Evolutionary conservation across 2,797 vertebrate genomes (phyloP).

Genomic region (Syndactyla subalaris): DNA sequence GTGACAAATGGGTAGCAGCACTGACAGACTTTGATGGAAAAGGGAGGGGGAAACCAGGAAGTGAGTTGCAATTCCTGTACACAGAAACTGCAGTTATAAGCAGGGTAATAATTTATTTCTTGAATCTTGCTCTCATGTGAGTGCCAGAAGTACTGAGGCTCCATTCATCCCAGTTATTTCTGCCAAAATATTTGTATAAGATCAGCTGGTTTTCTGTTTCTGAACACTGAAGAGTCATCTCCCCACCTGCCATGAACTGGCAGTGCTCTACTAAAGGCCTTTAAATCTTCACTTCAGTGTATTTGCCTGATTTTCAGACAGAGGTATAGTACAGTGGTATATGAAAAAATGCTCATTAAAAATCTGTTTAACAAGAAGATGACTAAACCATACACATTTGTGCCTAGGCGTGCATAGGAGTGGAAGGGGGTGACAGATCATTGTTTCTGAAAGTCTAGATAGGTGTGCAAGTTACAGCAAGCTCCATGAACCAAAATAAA

Average conservation of each 20-base stretch:
- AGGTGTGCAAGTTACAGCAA: not conserved
- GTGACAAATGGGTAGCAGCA: not conserved
- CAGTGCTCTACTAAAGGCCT: not conserved
- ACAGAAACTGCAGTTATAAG: not conserved
- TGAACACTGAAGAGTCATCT: not conserved
- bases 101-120: not conserved
- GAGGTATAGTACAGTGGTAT: not conserved
- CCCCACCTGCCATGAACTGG: not conserved
- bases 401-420: not conserved
- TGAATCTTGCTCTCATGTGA: not conserved
- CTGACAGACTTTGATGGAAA: not conserved
- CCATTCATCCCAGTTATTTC: not conserved
- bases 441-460: not conserved
- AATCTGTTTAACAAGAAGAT: not conserved
- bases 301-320: not conserved
- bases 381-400: not conserved
- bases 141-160: not conserved
- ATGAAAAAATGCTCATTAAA: not conserved
- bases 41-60: not conserved
- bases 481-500: not conserved
- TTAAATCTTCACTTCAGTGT: not conserved
- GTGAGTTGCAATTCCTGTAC: not conserved
- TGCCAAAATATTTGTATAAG: not conserved
- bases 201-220: not conserved
- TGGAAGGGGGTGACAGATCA: not conserved